Percentiles rank a stretch among this genome's conserved stretches.
Conservation (phyloP, 1,140 invertebrate species). For the Aphaenogaster rudis region DNA sequence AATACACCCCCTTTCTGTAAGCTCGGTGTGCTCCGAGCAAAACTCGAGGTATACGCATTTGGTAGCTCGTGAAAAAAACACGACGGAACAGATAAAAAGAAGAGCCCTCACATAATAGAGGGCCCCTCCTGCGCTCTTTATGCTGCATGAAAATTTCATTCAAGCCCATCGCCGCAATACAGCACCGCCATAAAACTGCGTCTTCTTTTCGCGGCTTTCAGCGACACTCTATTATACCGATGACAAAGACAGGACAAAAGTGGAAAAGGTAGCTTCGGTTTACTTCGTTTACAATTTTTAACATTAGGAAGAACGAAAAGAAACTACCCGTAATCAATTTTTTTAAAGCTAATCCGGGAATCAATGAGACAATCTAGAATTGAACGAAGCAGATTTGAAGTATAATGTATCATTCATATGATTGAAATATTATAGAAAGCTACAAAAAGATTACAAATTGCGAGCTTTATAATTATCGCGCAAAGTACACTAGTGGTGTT, state of each 20-base stretch:
- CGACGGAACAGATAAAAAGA: slow-evolving; percentile 54
- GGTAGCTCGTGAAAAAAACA: slow-evolving; percentile 61
- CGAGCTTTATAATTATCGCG: slow-evolving; percentile 1
- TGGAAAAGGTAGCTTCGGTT: background rate
- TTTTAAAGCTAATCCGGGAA: background rate
- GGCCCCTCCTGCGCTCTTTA: slow-evolving; percentile 51
- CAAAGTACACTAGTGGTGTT: background rate
- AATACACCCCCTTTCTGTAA: slow-evolving; percentile 31
- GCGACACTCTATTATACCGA: slow-evolving; percentile 48
- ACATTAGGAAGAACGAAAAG: background rate
- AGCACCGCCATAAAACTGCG: slow-evolving; percentile 35
- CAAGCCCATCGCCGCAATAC: slow-evolving; percentile 50
- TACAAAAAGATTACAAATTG: background rate
- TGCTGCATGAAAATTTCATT: slow-evolving; percentile 63
- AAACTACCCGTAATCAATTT: background rate
- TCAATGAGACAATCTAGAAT: background rate
- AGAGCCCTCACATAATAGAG: slow-evolving; percentile 55
- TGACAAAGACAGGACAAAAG: slow-evolving; percentile 29
- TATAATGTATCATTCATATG: background rate
- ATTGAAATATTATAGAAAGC: background rate
- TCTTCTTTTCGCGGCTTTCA: slow-evolving; percentile 31
- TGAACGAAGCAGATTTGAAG: background rate
- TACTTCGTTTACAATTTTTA: slow-evolving; percentile 27
- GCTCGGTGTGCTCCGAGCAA: slow-evolving; percentile 25
- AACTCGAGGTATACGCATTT: slow-evolving; percentile 31